Base-by-base conservation (phyloP, 2,797 vertebrate genomes). In the Epinephelus malabaricus region DNA sequence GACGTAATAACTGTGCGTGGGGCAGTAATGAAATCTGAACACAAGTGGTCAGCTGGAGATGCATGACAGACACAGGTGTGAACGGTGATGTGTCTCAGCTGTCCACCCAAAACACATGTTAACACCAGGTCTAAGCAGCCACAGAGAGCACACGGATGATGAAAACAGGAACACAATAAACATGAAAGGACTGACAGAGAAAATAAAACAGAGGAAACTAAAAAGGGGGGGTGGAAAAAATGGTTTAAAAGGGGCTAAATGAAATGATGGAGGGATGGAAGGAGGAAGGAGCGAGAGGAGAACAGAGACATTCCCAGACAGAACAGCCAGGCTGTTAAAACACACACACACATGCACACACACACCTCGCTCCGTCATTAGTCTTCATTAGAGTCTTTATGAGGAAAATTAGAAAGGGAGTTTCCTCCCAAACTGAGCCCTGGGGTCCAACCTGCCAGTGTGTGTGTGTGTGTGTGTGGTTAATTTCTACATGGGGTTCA, bases 331-430 rank as follows among this genome's bases (percentile, higher is more conserved):
- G 77, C 65, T 84, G 84, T 82, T 86, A 76, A 88, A 40, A 47
- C 34, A 61, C 46, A 34, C 46, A 78, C 78, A 70, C 70, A 85
- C 74, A 85, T 76, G 46, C 45, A 68, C 34, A 79, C 68, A 76
- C 76, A 69, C 73, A 62, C 62, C 68, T 71, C 3, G 19, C 79
- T 83, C 83, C 68, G 4, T 92, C 91, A 91, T 92, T 93, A 90
- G 85, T 93, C 92, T 93, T 92, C 90, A 93, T 92, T 91, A 93
- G 85, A 86, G 81, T 83, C 88, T 89, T 93, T 91, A 92, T 93
- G 89, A 92, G 89, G 86, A 91, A 91, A 92, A 93, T 93, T 92
- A 92, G 81, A 86, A 86, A 83, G 86, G 87, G 92, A 92, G 89
- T 92, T 92, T 90, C 90, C 89, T 92, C 86, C 86, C 72, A 89